These are phyloP conservation scores for Papilio aristodemus DNA, from an alignment of 1,140 invertebrate species.

Conservation along the genomic window DNA sequence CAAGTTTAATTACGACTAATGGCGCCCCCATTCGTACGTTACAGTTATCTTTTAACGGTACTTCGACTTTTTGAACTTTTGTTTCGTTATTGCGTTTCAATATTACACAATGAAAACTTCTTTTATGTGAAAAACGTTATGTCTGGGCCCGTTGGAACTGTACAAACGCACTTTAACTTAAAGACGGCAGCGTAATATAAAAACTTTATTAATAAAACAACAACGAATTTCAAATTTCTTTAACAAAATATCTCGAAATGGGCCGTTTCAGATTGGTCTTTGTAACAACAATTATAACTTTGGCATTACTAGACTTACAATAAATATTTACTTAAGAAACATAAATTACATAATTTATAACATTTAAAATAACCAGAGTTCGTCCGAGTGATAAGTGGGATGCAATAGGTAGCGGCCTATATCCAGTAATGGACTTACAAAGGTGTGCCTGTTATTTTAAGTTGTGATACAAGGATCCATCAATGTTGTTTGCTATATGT, in stretches of 20 bases:
- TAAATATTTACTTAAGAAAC: background rate
- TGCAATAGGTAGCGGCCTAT: background rate
- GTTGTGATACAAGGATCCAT: background rate
- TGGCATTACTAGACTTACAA: background rate
- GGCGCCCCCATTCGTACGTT: constrained; percentile 6
- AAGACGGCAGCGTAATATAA: background rate
- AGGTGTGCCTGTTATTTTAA: background rate
- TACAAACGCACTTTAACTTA: constrained; percentile 8
- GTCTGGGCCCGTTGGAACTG: background rate
- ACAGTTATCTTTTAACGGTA: constrained; percentile 19
- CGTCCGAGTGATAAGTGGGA: background rate
- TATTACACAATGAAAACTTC: constrained; percentile 21
- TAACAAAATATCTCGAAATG: constrained; percentile 3
- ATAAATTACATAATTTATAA: background rate
- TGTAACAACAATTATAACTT: constrained; percentile 18
- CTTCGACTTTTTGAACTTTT: constrained; percentile 22
- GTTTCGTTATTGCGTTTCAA: constrained; percentile 20
- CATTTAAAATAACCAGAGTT: background rate
- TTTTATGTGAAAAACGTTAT: constrained; percentile 11
- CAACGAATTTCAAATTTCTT: constrained; percentile 11
- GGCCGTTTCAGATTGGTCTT: background rate
- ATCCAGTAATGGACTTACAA: background rate
- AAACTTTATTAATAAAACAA: constrained; percentile 20
- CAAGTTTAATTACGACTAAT: constrained; percentile 19
- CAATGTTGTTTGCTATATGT: background rate